Evolutionary conservation across 2,888 invertebrate genomes (phyloP).

Genomic region (Sericinus montela): DNA sequence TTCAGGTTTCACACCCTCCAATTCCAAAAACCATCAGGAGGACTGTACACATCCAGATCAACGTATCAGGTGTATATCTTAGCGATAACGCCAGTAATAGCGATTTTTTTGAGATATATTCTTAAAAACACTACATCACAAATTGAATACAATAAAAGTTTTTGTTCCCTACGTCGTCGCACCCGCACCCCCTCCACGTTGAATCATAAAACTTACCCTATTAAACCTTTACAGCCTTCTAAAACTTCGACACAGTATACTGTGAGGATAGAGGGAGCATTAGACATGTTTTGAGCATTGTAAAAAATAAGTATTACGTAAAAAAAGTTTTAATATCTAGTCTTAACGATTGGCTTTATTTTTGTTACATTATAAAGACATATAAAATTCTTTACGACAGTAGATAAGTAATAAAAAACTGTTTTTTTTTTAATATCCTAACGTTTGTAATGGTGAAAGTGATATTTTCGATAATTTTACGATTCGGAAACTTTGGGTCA

Average conservation of each 20-base stretch:
- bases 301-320: constrained; percentile 15
- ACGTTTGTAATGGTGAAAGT: no score
- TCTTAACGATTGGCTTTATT: neutral
- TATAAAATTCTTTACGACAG: neutral
- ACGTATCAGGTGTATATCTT: no score
- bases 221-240: constrained; percentile 67
- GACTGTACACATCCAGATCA: no score
- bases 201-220: constrained; percentile 65
- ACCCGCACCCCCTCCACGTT: constrained; percentile 26
- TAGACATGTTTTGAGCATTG: constrained; percentile 20
- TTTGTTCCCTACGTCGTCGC: constrained; percentile 8
- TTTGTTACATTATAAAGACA: neutral
- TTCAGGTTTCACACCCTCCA: no score
- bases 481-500: no score
- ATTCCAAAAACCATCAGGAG: no score
- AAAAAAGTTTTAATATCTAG: constrained; percentile 10
- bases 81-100: no score
- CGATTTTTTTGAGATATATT: no score
- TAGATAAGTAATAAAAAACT: neutral
- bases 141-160: neutral
- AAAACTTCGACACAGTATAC: constrained; percentile 30
- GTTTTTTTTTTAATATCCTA: no score
- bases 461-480: no score
- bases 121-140: no score
- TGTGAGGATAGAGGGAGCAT: constrained; percentile 22